Percentiles rank a stretch among this genome's conserved stretches.
Conservation (phyloP, 2,888 invertebrate genomes). For the Temnothorax unifasciatus region DNA sequence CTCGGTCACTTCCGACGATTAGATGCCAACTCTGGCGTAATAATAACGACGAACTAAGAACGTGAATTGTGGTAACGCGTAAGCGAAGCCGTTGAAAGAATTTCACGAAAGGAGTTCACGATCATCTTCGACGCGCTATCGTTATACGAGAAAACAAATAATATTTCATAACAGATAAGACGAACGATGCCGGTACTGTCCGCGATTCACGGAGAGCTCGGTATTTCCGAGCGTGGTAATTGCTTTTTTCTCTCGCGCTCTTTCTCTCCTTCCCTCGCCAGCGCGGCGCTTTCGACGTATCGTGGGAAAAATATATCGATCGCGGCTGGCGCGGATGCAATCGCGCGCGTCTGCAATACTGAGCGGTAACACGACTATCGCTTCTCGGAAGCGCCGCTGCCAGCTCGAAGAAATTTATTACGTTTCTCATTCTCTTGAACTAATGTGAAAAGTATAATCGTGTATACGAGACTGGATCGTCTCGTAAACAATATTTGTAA, state of each 20-base stretch:
- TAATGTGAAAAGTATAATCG: constrained; percentile 24
- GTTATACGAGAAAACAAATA: constrained; percentile 22
- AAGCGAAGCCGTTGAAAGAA: background rate
- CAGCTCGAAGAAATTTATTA: constrained; percentile 46
- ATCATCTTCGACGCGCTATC: background rate
- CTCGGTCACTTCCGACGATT: constrained; percentile 19
- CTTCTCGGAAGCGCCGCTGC: constrained; percentile 31
- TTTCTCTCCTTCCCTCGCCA: background rate
- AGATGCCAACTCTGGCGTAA: background rate
- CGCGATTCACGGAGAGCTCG: constrained; percentile 12
- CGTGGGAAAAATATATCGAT: constrained; percentile 58
- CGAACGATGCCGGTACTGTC: background rate
- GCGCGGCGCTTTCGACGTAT: constrained; percentile 45
- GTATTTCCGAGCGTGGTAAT: constrained; percentile 36
- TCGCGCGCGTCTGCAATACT: constrained; percentile 40
- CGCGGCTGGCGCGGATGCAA: constrained; percentile 46
- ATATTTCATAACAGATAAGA: constrained; percentile 40
- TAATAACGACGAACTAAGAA: background rate
- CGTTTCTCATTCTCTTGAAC: constrained; percentile 21
- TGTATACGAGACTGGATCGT: background rate
- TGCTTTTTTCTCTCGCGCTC: constrained; percentile 37
- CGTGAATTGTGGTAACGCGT: background rate
- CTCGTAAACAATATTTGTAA: background rate
- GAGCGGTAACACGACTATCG: constrained; percentile 43
- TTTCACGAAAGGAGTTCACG: background rate